phyloP scores from a whole-genome alignment of 2,797 vertebrate species.

The Phrynocephalus vlangalii region DNA sequence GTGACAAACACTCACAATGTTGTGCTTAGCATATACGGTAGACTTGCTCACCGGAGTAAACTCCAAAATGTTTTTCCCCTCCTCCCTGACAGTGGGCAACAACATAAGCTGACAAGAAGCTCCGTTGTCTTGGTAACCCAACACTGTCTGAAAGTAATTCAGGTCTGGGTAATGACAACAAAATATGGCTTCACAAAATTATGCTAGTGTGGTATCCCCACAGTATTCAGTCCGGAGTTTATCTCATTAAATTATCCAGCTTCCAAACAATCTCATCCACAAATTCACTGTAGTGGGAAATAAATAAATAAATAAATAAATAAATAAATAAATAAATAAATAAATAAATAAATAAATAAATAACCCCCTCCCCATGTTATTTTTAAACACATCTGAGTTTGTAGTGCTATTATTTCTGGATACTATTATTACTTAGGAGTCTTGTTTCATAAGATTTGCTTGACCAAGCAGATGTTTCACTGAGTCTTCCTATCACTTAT shows the following conservation, averaged over 20 bases:
- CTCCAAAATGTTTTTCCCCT: slow-evolving; percentile 47
- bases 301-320: background rate
- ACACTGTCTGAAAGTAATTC: slow-evolving; percentile 60
- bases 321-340: no score
- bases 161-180: slow-evolving; percentile 48
- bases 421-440: slow-evolving; percentile 41
- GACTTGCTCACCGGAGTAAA: slow-evolving; percentile 49
- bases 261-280: slow-evolving; percentile 37
- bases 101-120: slow-evolving; percentile 45
- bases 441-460: slow-evolving; percentile 20
- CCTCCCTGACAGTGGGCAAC: slow-evolving; percentile 56
- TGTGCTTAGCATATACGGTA: slow-evolving; percentile 34
- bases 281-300: background rate
- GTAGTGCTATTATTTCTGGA: slow-evolving; percentile 38
- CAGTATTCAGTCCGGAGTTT: slow-evolving; percentile 26
- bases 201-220: background rate
- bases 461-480: background rate
- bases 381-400: background rate
- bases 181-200: slow-evolving; percentile 52
- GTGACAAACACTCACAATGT: slow-evolving; percentile 31
- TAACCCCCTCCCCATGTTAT: background rate
- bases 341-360: no score
- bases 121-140: slow-evolving; percentile 63
- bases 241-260: slow-evolving; percentile 12
- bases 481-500: background rate